A percentile compares a stretch with the other conserved stretches of the same genome.
Conservation (phyloP, 2,797 vertebrate species). For the Sparus aurata region DNA sequence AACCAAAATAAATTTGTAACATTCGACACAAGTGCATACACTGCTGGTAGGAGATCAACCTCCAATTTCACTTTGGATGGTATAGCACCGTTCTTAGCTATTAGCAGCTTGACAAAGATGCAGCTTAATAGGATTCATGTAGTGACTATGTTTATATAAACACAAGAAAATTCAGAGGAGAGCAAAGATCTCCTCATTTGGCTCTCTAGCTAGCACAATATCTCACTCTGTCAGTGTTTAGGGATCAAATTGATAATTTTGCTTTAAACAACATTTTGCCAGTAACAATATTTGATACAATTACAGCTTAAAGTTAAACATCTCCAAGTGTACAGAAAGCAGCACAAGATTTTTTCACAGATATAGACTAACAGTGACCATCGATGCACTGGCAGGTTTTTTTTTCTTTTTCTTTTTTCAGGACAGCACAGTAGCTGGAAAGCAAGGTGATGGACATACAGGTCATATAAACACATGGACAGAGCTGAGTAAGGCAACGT, state of each 20-base stretch:
- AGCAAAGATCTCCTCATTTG: conserved; percentile 82
- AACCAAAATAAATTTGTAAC: conserved; percentile 87
- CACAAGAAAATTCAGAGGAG: conserved; percentile 84
- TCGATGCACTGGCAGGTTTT: conserved; percentile 81
- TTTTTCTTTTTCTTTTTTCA: conserved; percentile 58
- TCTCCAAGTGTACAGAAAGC: conserved; percentile 86
- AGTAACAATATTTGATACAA: conserved; percentile 82
- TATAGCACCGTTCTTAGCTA: conserved; percentile 87
- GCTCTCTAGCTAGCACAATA: conserved; percentile 85
- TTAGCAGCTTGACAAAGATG: conserved; percentile 89
- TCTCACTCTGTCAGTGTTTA: conserved; percentile 83
- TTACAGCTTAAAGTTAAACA: conserved; percentile 85
- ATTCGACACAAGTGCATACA: conserved; percentile 88
- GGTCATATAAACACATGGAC: conserved; percentile 84
- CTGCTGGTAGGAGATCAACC: conserved; percentile 86
- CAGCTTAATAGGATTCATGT: conserved; percentile 87
- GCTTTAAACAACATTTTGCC: conserved; percentile 76
- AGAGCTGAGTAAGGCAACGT: conserved; percentile 89
- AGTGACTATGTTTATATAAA: conserved; percentile 84
- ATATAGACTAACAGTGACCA: conserved; percentile 86
- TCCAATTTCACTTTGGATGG: conserved; percentile 89
- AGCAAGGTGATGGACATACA: conserved; percentile 84
- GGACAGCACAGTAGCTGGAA: conserved; percentile 84
- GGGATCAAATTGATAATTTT: conserved; percentile 84
- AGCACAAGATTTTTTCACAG: conserved; percentile 84